Evolutionary conservation across 2,113 vertebrate species (phyloP).

Genomic region (Paramisgurnus dabryanus): DNA sequence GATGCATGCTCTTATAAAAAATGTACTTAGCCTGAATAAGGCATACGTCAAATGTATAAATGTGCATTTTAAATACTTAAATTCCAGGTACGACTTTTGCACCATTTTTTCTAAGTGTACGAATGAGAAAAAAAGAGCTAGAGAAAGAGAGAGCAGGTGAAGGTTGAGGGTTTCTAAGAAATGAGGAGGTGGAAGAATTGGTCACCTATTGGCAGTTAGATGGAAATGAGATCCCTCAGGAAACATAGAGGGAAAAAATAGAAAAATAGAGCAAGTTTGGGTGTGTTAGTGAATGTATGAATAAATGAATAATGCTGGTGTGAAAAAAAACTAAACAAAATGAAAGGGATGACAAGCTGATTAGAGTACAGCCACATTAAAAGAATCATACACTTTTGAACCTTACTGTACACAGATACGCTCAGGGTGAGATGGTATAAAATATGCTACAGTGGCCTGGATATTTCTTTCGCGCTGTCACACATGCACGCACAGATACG

Average conservation of each 20-base stretch:
- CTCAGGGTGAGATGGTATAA: background rate
- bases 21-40: no score
- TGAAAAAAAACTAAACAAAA: background rate
- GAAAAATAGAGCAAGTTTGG: slow-evolving; percentile 11
- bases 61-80: no score
- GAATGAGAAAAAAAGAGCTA: background rate
- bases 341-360: slow-evolving; percentile 18
- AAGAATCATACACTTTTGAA: no score
- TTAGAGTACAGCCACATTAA: background rate
- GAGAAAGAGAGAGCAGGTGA: background rate
- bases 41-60: no score
- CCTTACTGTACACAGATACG: background rate
- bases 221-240: slow-evolving; percentile 34
- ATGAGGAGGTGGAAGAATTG: background rate
- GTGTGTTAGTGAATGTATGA: slow-evolving; percentile 15
- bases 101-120: no score
- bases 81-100: no score
- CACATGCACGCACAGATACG: background rate
- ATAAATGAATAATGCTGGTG: slow-evolving; percentile 8
- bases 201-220: slow-evolving; percentile 29
- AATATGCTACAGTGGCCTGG: slow-evolving; percentile 24
- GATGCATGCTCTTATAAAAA: no score
- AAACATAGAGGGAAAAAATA: slow-evolving; percentile 18
- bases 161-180: slow-evolving; percentile 28
- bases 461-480: slow-evolving; percentile 16